A percentile compares a stretch with the other conserved stretches of the same genome.
These are phyloP conservation scores for Aphelenchoides besseyi DNA, from an alignment of 1,140 invertebrate genomes.

Conservation along the genomic window DNA sequence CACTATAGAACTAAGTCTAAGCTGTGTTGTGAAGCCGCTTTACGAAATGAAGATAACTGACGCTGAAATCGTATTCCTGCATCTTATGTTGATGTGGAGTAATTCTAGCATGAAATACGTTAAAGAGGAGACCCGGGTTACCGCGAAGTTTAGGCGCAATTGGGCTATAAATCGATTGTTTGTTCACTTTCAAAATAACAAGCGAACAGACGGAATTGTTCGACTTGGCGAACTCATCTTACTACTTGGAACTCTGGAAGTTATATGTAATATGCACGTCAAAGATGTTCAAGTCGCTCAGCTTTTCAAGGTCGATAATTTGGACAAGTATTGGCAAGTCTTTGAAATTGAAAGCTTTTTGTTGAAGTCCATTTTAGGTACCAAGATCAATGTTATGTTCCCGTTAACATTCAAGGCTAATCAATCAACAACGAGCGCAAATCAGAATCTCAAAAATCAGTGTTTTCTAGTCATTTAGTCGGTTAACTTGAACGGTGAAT, in stretches of 20 bases:
- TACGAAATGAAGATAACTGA: conserved; percentile 23
- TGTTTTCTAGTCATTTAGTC: too few species aligned
- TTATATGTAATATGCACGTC: conserved; percentile 16
- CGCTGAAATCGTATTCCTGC: conserved; percentile 18
- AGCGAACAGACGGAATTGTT: not conserved
- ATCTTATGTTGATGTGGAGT: conserved; percentile 21
- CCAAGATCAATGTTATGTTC: too few species aligned
- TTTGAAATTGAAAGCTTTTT: too few species aligned
- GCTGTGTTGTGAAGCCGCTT: conserved; percentile 8
- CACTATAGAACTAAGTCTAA: conserved; percentile 9
- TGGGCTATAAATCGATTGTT: conserved; percentile 25
- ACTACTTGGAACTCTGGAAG: conserved; percentile 8
- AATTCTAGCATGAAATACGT: not conserved
- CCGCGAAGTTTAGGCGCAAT: conserved; percentile 2
- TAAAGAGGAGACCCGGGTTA: not conserved
- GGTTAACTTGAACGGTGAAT: too few species aligned
- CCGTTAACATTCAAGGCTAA: too few species aligned
- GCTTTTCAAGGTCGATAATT: conserved; percentile 13
- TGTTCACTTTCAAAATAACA: conserved; percentile 7
- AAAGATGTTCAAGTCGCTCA: conserved; percentile 23
- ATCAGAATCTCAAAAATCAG: too few species aligned
- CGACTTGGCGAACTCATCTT: conserved; percentile 23
- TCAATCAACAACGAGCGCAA: too few species aligned
- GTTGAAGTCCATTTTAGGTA: too few species aligned
- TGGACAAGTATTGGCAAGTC: not conserved